Evolutionary conservation across 2,113 vertebrate genomes (phyloP).

Genomic region (Ophthalmolycus amberensis): DNA sequence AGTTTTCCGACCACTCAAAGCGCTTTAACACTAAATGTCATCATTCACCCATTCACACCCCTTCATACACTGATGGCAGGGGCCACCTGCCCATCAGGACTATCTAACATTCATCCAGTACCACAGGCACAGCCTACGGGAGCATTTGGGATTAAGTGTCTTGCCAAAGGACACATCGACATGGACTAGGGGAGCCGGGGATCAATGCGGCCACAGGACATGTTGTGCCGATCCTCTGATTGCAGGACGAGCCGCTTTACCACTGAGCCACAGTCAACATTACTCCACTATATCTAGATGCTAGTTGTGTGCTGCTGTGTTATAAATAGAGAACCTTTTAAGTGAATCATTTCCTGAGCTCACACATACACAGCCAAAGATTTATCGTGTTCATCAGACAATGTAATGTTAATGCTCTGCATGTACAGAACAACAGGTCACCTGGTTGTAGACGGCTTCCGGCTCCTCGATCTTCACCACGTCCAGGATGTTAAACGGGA

Average conservation of each 20-base stretch:
- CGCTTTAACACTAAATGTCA: no score
- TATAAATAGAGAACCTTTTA: background rate
- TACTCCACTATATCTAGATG: background rate
- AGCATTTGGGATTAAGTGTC: background rate
- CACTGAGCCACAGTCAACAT: background rate
- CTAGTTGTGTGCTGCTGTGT: background rate
- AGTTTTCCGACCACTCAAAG: no score
- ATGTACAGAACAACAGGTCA: slow-evolving; percentile 31
- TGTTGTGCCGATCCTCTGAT: background rate
- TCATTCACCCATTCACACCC: no score
- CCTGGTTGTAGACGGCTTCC: slow-evolving; percentile 72
- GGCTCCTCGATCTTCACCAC: slow-evolving; percentile 86
- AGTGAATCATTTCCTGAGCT: background rate
- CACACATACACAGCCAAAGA: background rate
- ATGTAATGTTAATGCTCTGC: background rate
- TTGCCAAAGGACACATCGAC: background rate
- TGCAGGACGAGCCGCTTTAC: background rate
- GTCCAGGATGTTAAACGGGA: slow-evolving; percentile 91
- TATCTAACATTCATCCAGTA: background rate
- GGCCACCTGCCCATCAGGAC: no score
- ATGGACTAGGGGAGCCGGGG: no score
- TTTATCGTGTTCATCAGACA: background rate
- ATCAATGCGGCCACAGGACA: background rate
- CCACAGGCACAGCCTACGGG: background rate
- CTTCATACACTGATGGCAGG: background rate